Conservation (phyloP, 2,888 invertebrate species). For the Drosophila nr. perissopoda region DNA sequence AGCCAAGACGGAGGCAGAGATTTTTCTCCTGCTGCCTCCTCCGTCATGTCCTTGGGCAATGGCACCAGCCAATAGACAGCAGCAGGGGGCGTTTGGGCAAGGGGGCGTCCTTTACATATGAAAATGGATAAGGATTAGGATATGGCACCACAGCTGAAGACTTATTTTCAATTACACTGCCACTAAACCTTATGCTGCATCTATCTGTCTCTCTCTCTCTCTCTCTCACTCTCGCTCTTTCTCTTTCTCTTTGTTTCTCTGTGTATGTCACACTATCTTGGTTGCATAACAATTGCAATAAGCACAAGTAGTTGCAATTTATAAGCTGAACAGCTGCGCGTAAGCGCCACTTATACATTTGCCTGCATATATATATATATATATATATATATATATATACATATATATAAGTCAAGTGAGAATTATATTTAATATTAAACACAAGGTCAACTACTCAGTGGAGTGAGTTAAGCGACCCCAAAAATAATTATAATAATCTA, state of each 20-base stretch:
- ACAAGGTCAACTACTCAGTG: constrained; percentile 4
- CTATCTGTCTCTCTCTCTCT: background rate
- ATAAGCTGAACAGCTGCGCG: constrained; percentile 32
- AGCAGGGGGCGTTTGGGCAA: background rate
- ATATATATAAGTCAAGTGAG: constrained; percentile 13
- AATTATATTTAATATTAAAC: constrained; percentile 17
- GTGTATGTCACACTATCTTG: background rate
- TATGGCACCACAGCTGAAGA: constrained; percentile 35
- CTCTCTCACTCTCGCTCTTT: background rate
- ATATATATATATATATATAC: constrained; percentile 1
- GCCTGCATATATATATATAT: background rate
- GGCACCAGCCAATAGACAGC: background rate
- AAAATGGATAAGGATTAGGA: constrained; percentile 33
- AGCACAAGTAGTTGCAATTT: constrained; percentile 37
- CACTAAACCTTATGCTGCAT: constrained; percentile 52
- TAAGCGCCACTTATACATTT: constrained; percentile 2
- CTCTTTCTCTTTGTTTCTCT: background rate
- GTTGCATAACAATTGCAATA: constrained; percentile 37
- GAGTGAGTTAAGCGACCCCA: background rate
- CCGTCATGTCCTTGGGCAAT: constrained; percentile 34
- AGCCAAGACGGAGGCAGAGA: constrained; percentile 1
- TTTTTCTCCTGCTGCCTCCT: constrained; percentile 25
- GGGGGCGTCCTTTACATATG: constrained; percentile 10
- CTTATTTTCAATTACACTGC: constrained; percentile 74
- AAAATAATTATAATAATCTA: background rate